Conservation (phyloP, 2,888 invertebrate species). For the Idaea dimidiata region DNA sequence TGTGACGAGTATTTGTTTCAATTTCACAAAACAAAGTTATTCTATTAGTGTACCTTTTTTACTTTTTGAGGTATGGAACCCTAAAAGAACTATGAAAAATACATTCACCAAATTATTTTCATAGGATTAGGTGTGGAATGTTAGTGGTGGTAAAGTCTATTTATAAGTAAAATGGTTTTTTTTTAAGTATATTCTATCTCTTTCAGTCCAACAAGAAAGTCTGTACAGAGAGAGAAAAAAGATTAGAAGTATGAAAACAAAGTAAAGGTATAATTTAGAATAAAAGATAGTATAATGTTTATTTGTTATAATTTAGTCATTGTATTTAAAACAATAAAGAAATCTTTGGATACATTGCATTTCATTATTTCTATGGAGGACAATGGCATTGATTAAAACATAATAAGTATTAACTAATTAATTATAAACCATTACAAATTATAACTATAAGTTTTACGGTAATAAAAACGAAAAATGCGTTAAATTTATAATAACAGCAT, state of each 20-base stretch:
- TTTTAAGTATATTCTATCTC: slow-evolving; percentile 21
- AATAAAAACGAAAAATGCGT: too few species aligned
- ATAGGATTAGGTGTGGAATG: too few species aligned
- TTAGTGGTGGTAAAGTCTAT: too few species aligned
- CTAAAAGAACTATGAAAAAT: too few species aligned
- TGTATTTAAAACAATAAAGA: slow-evolving; percentile 71
- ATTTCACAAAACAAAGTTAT: too few species aligned
- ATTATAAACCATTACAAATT: too few species aligned
- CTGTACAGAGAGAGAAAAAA: slow-evolving; percentile 85
- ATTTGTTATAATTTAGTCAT: slow-evolving; percentile 67
- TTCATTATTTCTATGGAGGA: slow-evolving; percentile 44
- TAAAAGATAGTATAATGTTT: slow-evolving; percentile 44
- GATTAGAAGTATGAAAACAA: slow-evolving; percentile 83
- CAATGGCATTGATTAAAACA: slow-evolving; percentile 17
- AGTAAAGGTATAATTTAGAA: slow-evolving; percentile 34
- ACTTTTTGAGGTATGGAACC: too few species aligned
- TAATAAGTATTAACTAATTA: background rate
- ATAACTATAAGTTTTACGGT: too few species aligned
- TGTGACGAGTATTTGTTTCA: too few species aligned
- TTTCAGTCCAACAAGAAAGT: slow-evolving; percentile 84
- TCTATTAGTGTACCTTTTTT: too few species aligned
- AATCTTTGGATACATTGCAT: slow-evolving; percentile 67
- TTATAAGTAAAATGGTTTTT: background rate
- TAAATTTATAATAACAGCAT: too few species aligned
- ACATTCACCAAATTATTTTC: too few species aligned